phyloP scores from a whole-genome alignment of 2,797 vertebrate species.

The Microchirus variegatus region DNA sequence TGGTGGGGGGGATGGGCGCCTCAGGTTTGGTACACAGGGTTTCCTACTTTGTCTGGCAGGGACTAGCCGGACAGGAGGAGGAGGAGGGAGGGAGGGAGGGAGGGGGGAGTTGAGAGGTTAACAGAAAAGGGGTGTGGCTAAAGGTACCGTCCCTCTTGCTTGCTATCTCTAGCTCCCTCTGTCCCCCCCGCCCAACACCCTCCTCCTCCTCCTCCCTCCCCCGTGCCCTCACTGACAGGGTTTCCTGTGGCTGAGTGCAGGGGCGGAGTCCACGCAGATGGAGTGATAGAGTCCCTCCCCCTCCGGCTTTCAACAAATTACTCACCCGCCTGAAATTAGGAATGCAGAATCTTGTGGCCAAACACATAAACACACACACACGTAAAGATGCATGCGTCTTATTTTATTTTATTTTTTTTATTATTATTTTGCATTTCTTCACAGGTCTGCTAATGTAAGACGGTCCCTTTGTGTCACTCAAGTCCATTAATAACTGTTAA shows the following conservation, averaged over 20 bases:
- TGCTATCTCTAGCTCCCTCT: conserved; percentile 28
- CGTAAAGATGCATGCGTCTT: conserved; percentile 5
- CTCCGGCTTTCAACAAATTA: conserved; percentile 63
- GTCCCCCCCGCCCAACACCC: no score
- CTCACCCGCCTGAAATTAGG: conserved; percentile 72
- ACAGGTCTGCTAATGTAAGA: no score
- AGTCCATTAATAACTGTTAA: no score
- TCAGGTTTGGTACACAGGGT: conserved; percentile 84
- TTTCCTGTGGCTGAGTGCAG: conserved; percentile 82
- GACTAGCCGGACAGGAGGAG: conserved; percentile 82
- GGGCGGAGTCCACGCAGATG: conserved; percentile 75
- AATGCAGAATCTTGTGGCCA: conserved; percentile 71
- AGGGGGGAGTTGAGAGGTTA: conserved; percentile 78
- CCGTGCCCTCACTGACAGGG: conserved; percentile 74
- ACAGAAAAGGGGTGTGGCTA: conserved; percentile 81
- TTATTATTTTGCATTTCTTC: neutral
- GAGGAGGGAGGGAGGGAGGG: conserved; percentile 58
- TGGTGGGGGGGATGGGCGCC: conserved; percentile 80
- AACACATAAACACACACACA: conserved; percentile 17
- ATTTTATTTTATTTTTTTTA: neutral
- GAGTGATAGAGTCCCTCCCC: conserved; percentile 66
- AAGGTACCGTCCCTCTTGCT: conserved; percentile 72
- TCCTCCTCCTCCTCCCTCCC: no score
- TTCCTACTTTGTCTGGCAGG: conserved; percentile 85
- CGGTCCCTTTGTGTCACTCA: no score